Percentiles rank a stretch among this genome's conserved stretches.
phyloP scores from a whole-genome alignment of 2,113 vertebrate species.

The Callipepla squamata region DNA sequence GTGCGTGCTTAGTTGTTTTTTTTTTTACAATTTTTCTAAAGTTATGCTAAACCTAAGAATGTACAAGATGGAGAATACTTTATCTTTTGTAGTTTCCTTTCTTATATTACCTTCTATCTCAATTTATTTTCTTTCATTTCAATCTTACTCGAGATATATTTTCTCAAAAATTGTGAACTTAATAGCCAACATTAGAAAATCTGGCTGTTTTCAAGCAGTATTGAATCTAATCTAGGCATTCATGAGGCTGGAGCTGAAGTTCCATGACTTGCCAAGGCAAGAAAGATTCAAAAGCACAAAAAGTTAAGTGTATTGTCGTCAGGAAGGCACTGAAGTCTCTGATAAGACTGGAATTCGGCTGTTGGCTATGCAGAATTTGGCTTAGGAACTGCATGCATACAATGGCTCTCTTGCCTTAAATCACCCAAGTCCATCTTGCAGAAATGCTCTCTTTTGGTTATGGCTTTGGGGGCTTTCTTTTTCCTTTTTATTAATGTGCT shows the following conservation, averaged over 20 bases:
- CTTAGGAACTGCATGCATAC: neutral
- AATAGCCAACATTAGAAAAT: neutral
- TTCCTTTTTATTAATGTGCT: neutral
- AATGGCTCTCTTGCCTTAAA: neutral
- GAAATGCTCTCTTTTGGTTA: neutral
- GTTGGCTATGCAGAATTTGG: neutral
- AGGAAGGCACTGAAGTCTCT: neutral
- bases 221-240: neutral
- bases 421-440: neutral
- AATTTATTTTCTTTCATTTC: neutral
- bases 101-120: neutral
- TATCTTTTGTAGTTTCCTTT: neutral
- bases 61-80: neutral
- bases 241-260: neutral
- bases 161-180: neutral
- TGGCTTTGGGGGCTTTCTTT: too few relatives aligned
- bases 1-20: neutral
- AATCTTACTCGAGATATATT: neutral
- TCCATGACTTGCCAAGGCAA: conserved; percentile 20
- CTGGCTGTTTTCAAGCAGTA: neutral
- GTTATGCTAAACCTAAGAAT: neutral
- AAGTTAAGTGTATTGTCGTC: neutral
- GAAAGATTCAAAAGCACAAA: neutral
- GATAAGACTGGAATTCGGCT: conserved; percentile 33
- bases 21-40: neutral